phyloP scores from a whole-genome alignment of 2,797 vertebrate species.

The Enteromius viviparus region DNA sequence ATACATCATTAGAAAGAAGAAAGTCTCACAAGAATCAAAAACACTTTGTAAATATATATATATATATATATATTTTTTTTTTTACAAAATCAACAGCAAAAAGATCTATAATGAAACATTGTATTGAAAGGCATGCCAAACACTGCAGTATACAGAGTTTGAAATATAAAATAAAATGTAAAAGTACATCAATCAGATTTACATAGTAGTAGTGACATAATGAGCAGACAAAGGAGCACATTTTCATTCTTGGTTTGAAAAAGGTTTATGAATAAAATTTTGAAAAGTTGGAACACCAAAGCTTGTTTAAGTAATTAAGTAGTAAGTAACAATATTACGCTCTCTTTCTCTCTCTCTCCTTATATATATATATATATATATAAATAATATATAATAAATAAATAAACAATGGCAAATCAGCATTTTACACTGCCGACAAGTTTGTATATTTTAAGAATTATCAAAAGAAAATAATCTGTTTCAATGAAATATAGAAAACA shows the following conservation, averaged over 20 bases:
- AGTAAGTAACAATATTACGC: neutral
- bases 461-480: neutral
- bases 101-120: neutral
- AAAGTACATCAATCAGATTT: slow-evolving; percentile 8
- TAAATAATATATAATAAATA: neutral
- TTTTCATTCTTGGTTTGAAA: neutral
- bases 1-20: neutral
- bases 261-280: neutral
- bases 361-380: too few species aligned
- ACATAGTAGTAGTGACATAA: neutral
- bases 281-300: neutral
- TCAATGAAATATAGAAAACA: slow-evolving; percentile 5
- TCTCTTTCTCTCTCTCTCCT: neutral
- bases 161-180: slow-evolving; percentile 15
- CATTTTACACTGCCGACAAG: slow-evolving; percentile 10
- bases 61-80: neutral
- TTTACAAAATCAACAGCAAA: neutral
- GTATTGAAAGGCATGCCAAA: neutral
- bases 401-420: slow-evolving; percentile 9
- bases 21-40: slow-evolving; percentile 7
- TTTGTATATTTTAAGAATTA: slow-evolving; percentile 12
- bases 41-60: neutral
- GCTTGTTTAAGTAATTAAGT: neutral
- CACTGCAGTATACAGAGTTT: neutral
- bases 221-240: neutral